Base-by-base conservation (phyloP, 2,113 vertebrate species). In the Delphinapterus leucas region DNA sequence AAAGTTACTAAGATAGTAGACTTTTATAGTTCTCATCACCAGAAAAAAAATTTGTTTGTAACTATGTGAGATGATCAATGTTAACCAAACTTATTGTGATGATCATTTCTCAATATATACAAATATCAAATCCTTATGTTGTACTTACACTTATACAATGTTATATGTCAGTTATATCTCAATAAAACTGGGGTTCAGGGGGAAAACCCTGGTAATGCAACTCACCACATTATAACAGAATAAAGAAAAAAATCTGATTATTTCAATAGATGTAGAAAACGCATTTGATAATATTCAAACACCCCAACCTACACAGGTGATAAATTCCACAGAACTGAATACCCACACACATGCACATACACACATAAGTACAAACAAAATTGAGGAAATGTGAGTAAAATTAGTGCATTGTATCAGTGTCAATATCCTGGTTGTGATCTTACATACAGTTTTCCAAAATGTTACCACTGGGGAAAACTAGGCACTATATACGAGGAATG, bases 201-300 rank as follows among this genome's bases (percentile, higher is more conserved):
- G 21, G 47, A 73, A 86, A 87, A 90, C n/a, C 36, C 41, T 94
- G 55, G n/a, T 82, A 90, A 55, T 84, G 5, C 41, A 74, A 90
- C 31, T 80, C 58, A 76, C 21, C 13, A 82, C 17, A 44, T 77
- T 44, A 25, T 23, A 94, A 90, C 0, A 92, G 25, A 95, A 74
- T 60, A 25, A 95, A 81, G 63, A 76, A 76, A n/a, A 89, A 63
- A 47, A 76, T 65, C 18, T 53, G 31, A 79, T 89, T 55, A 53
- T 36, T 53, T 58, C 63, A 71, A 17, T 13, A 93, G 33, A 38
- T 28, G 8, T 28, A 65, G 31, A 84, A 92, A 88, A 81, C 44
- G 9, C 41, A 85, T 65, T 81, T 44, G 26, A 58, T 85, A 80
- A 96, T 91, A 88, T 71, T 88, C 67, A 91, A 88, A 85, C 20